These are phyloP conservation scores for Huso huso DNA, from an alignment of 2,797 vertebrate genomes.

Conservation along the genomic window DNA sequence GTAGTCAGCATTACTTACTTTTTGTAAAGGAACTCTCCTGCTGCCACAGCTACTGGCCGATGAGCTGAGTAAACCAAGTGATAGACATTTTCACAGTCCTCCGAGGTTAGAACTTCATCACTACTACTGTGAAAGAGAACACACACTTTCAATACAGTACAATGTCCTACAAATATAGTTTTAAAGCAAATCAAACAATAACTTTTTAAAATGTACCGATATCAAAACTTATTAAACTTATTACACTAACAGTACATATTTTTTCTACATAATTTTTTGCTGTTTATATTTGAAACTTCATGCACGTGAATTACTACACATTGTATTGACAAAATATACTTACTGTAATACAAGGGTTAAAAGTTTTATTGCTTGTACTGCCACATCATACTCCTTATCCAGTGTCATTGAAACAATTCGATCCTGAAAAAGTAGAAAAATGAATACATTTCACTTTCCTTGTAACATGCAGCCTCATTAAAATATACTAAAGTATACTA, in stretches of 20 bases:
- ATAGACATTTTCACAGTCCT: slow-evolving; percentile 97
- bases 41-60: slow-evolving; percentile 89
- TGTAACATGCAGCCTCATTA: too few species aligned
- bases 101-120: slow-evolving; percentile 91
- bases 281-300: too few species aligned
- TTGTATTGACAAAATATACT: slow-evolving; percentile 44
- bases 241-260: too few species aligned
- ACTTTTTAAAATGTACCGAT: too few species aligned
- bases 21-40: slow-evolving; percentile 96
- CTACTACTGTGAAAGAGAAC: slow-evolving; percentile 71
- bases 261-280: too few species aligned
- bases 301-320: too few species aligned
- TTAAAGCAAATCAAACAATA: not conserved
- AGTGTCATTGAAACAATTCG: slow-evolving; percentile 98
- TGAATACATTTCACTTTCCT: not conserved
- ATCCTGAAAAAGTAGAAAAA: slow-evolving; percentile 61
- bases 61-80: slow-evolving; percentile 98
- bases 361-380: slow-evolving; percentile 98
- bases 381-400: slow-evolving; percentile 98
- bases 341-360: slow-evolving; percentile 97
- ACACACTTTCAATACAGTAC: slow-evolving; percentile 15
- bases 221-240: too few species aligned
- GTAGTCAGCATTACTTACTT: slow-evolving; percentile 65
- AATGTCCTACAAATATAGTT: not conserved
- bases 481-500: too few species aligned